Base-by-base conservation (phyloP, 2,888 invertebrate genomes). In the Homarus gammarus region DNA sequence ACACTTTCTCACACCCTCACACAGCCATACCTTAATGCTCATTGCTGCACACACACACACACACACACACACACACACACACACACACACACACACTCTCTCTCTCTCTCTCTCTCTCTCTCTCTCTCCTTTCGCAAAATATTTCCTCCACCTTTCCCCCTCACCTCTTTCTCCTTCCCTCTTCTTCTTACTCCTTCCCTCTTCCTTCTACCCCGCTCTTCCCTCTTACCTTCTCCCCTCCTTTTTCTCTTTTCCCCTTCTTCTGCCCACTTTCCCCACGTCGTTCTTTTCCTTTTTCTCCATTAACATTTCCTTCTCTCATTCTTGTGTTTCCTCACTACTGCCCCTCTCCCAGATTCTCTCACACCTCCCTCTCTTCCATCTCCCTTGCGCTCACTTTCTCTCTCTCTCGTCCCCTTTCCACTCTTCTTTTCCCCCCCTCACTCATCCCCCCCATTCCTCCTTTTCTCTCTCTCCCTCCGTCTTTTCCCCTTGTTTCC, bases 71-170 rank as follows among this genome's bases (percentile, higher is more conserved):
- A n/a, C n/a, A n/a, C n/a, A n/a, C n/a, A n/a, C n/a, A n/a, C 31
- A 31, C 31, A 31, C 1, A 31, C 31, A 31, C 31, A 0, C 61
- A n/a, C 2, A 2, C 61, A n/a, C 27, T 61, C 61, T 3, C 6
- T 61, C 61, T 61, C 70, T 68, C 70, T 68, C 6, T 68, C 70
- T 68, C 70, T 68, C 61, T 61, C 61, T 61, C 61, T 61, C 61
- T 61, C 61, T 61, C 61, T 61, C 61, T 1, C 22, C 2, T 0
- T 18, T n/a, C 18, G 56, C 56, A 56, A 56, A n/a, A n/a, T n/a
- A 22, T n/a, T 61, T n/a, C n/a, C 61, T 61, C 61, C n/a, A 18
- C n/a, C 61, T 61, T n/a, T 61, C 68, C n/a, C 61, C n/a, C 61
- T 61, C 61, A n/a, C n/a, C n/a, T 61, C 61, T 61, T n/a, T 61